Percentiles rank a stretch among this genome's conserved stretches.
Evolutionary conservation across 2,113 vertebrate genomes (phyloP).

Genomic region (Misgurnus mizolepis): DNA sequence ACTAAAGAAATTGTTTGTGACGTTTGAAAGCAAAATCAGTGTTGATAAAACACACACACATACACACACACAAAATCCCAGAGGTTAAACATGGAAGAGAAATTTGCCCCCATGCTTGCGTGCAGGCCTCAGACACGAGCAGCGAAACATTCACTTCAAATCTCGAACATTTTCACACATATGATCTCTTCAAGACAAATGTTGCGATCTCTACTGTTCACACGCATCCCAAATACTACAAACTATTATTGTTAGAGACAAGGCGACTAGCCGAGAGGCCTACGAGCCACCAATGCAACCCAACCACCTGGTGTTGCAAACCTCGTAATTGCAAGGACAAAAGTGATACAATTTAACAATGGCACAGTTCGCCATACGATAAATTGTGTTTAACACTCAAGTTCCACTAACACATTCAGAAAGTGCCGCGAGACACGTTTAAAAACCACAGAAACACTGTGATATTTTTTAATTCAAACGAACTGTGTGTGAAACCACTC

Average conservation of each 20-base stretch:
- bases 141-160: neutral
- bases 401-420: neutral
- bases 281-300: conserved; percentile 68
- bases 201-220: neutral
- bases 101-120: conserved; percentile 43
- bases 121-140: conserved; percentile 44
- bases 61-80: conserved; percentile 6
- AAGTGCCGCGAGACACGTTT: neutral
- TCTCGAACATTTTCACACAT: neutral
- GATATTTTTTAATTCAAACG: neutral
- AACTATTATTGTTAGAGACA: conserved; percentile 2
- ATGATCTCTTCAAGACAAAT: neutral
- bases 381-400: neutral
- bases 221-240: neutral
- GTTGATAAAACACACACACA: neutral
- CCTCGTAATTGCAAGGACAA: conserved; percentile 56
- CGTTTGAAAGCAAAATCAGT: neutral
- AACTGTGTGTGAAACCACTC: neutral
- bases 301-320: conserved; percentile 72
- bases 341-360: conserved; percentile 49
- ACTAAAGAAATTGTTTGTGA: neutral
- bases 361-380: conserved; percentile 23
- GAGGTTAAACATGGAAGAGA: conserved; percentile 54
- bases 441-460: neutral
- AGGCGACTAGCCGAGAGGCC: conserved; percentile 58